Evolutionary conservation across 2,113 vertebrate genomes (phyloP).

Genomic region (Nycticebus coucang): DNA sequence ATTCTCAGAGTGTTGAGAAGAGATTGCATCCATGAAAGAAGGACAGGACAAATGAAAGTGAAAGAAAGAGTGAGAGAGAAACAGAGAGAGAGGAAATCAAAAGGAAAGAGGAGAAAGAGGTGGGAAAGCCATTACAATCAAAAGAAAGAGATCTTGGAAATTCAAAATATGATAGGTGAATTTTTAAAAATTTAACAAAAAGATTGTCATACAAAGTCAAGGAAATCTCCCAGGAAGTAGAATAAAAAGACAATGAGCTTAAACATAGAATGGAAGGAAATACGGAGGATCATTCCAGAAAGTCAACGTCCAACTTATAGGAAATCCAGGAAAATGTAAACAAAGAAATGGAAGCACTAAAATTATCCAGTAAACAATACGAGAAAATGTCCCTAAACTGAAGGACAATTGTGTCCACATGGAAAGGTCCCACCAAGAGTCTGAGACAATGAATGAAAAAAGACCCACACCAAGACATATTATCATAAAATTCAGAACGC

Average conservation of each 20-base stretch:
- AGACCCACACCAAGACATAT: neutral
- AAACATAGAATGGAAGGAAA: constrained; percentile 32
- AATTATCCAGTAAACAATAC: neutral
- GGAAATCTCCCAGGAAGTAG: neutral
- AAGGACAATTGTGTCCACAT: constrained; percentile 27
- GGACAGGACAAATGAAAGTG: neutral
- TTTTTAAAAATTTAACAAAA: neutral
- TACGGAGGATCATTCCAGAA: constrained; percentile 15
- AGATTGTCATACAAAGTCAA: constrained; percentile 4
- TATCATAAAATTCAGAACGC: neutral
- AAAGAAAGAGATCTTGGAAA: neutral
- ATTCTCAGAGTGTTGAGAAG: neutral
- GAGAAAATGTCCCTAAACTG: neutral
- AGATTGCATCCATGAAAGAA: neutral
- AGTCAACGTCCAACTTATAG: neutral
- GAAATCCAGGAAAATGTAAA: constrained; percentile 19
- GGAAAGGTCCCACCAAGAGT: neutral
- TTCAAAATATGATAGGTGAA: neutral
- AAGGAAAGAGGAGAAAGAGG: neutral
- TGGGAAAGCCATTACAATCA: neutral
- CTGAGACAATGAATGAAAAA: neutral
- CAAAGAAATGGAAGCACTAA: constrained; percentile 7
- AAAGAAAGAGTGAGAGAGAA: too few species aligned
- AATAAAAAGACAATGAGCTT: constrained; percentile 21
- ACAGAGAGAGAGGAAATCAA: neutral